Evolutionary conservation across 2,888 invertebrate species (phyloP).

Genomic region (Elaeidobius kamerunicus): DNA sequence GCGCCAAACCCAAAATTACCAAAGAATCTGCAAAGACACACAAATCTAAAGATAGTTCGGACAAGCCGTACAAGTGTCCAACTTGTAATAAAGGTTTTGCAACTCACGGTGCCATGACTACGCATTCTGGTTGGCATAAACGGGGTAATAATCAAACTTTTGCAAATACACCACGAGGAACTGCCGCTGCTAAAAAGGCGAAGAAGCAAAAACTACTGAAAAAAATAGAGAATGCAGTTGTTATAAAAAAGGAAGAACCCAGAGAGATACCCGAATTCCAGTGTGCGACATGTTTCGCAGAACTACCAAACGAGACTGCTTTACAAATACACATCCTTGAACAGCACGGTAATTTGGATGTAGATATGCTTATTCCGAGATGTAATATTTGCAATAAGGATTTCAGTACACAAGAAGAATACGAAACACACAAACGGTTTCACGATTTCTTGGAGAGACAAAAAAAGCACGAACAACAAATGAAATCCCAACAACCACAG

Average conservation of each 20-base stretch:
- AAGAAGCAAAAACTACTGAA: constrained; percentile 52
- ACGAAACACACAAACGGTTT: constrained; percentile 55
- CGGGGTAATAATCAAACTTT: constrained; percentile 35
- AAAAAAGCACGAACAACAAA: constrained; percentile 35
- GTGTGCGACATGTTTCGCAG: constrained; percentile 41
- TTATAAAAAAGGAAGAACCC: constrained; percentile 14
- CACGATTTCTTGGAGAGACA: constrained; percentile 50
- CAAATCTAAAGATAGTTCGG: constrained; percentile 36
- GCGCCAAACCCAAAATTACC: constrained; percentile 30
- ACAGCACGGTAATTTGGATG: constrained; percentile 45
- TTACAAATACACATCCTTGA: constrained; percentile 47
- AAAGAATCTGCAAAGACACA: constrained; percentile 21
- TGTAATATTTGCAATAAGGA: constrained; percentile 61
- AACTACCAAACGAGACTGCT: constrained; percentile 45
- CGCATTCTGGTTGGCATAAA: constrained; percentile 61
- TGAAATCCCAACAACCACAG: constrained; percentile 44
- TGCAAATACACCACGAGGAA: constrained; percentile 9
- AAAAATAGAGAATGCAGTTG: constrained; percentile 16
- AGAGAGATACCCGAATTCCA: constrained; percentile 41
- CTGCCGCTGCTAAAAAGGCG: constrained; percentile 26
- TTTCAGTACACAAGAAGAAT: constrained; percentile 59
- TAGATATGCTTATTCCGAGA: constrained; percentile 41
- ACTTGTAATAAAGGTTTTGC: constrained; percentile 62
- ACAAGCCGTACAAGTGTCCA: constrained; percentile 52
- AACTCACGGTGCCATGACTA: constrained; percentile 59